Evolutionary conservation across 1,140 invertebrate genomes (phyloP), one percentile per base, ranked within the genome.

Genomic region (Drosophila sturtevanti): DNA sequence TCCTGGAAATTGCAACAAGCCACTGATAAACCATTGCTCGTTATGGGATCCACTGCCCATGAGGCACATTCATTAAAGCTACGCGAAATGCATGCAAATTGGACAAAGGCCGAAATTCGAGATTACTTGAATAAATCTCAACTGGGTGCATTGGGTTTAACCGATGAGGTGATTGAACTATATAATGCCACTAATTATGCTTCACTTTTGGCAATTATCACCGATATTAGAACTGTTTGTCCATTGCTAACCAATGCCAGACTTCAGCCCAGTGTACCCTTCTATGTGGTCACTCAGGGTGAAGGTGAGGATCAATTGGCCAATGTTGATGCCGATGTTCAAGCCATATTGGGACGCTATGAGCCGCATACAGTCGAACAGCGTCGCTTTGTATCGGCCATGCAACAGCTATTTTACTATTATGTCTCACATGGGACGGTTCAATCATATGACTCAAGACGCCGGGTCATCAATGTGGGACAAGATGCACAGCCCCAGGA

Each of bases 331-430:
- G 93, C 94, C 7, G 95, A 96, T 82, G 94, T 97, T 0, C 94
- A 95, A 52, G 96, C 96, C 0, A 97, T 97, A 72, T 92, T 97
- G 4, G 96, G 96, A 0, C 94, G 95, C 12, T 96, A 96, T 67
- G 94, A 95, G 55, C 94, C 95, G 0, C 94, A 94, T 61, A 95
- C 94, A 14, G 94, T 94, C 0, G 95, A 95, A 74, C 95, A 96
- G 79, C 94, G 95, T 54, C 92, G 95, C 21, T 97, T 95, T 71
- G 94, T 96, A 35, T 94, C 94, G 1, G 95, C 96, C 2, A 96
- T 97, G 93, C 96, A 97, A 81, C 94, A 96, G 60, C 89, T 97
- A 0, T 97, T 97, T 89, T 97, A 97, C 81, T 94, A 95, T 71
- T 97, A 94, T 74, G 96, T 97, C 0, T 95, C 95, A 92, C 94